A percentile compares a stretch with the other conserved stretches of the same genome.
Evolutionary conservation across 2,113 vertebrate species (phyloP).

Genomic region (Psittacara wagleri): DNA sequence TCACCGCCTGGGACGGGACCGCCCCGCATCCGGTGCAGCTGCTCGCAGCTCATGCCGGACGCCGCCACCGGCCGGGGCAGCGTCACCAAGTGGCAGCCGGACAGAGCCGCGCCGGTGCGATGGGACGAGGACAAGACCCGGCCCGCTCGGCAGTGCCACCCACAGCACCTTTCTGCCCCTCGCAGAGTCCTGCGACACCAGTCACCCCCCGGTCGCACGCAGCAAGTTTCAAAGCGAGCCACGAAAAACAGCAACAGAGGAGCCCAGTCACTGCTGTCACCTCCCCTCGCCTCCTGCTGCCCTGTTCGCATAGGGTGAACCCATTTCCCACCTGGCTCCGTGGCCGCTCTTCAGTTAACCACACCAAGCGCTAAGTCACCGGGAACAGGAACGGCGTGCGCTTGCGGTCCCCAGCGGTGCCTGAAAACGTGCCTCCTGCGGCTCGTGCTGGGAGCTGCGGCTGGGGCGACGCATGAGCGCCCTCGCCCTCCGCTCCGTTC

Average conservation of each 20-base stretch:
- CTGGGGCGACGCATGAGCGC: background rate
- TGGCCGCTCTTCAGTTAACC: background rate
- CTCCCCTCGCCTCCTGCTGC: background rate
- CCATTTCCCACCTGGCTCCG: background rate
- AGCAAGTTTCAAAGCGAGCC: background rate
- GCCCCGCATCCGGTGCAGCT: fast-evolving
- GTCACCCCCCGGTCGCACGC: background rate
- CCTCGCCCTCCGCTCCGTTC: fast-evolving
- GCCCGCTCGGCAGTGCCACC: background rate
- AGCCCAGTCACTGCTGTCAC: background rate
- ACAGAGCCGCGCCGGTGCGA: fast-evolving
- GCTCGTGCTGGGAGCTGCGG: background rate
- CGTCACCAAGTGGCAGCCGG: fast-evolving
- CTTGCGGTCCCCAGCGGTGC: fast-evolving
- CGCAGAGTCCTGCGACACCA: background rate
- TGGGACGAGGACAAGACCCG: background rate
- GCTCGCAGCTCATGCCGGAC: fast-evolving
- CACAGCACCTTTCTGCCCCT: background rate
- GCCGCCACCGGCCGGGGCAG: fast-evolving
- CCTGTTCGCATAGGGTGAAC: background rate
- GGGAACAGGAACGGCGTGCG: background rate
- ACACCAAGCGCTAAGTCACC: background rate
- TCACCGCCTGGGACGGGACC: fast-evolving
- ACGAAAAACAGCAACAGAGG: fast-evolving
- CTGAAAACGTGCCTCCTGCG: background rate